Percentiles rank a stretch among this genome's conserved stretches.
Evolutionary conservation across 2,797 vertebrate species (phyloP).

Genomic region (Myotis planiceps): DNA sequence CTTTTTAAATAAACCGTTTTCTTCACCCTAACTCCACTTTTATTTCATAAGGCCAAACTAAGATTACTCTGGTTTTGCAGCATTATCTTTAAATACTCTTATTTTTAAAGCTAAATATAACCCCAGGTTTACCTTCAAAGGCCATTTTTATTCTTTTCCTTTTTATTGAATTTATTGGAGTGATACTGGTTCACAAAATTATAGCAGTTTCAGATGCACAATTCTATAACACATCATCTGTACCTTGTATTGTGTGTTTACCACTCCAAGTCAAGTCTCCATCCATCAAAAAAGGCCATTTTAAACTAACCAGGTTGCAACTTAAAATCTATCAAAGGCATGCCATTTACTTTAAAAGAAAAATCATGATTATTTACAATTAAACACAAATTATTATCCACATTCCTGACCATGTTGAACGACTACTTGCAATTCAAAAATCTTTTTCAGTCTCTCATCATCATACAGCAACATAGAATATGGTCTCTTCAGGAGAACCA

Average conservation of each 20-base stretch:
- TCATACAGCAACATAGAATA: neutral
- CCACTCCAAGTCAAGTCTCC: no score
- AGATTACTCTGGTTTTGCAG: neutral
- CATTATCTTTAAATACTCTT: neutral
- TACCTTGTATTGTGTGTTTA: no score
- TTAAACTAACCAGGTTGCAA: neutral
- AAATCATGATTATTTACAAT: neutral
- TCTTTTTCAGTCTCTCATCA: neutral
- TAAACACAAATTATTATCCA: neutral
- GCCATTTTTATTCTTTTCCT: neutral
- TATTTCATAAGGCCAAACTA: neutral
- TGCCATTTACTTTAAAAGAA: neutral
- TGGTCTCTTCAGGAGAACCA: neutral
- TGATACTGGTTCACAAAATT: no score
- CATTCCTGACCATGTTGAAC: neutral
- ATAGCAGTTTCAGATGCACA: no score
- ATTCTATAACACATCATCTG: no score
- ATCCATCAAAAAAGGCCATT: neutral
- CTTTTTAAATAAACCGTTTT: neutral
- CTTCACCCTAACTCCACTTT: neutral
- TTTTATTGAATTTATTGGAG: no score
- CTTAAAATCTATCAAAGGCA: neutral
- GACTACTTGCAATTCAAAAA: neutral
- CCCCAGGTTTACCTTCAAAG: constrained; percentile 3
- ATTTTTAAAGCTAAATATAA: neutral